These are phyloP conservation scores for Drosophila antonietae DNA, from an alignment of 2,888 invertebrate species.

Conservation along the genomic window DNA sequence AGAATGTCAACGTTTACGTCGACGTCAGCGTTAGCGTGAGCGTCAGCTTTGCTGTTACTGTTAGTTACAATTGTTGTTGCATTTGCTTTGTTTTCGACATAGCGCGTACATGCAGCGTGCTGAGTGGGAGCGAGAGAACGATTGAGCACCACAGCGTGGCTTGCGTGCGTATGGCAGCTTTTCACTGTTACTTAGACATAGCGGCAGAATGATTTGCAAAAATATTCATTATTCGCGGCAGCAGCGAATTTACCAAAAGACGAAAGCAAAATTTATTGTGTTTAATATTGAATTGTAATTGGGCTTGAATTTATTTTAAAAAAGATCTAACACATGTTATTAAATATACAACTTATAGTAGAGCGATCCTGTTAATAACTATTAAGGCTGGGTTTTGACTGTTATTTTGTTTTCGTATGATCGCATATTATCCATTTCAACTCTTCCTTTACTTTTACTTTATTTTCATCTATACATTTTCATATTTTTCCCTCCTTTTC, in stretches of 20 bases:
- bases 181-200: slow-evolving; percentile 57
- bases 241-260: slow-evolving; percentile 21
- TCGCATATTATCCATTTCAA: neutral
- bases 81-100: slow-evolving; percentile 50
- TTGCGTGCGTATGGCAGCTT: slow-evolving; percentile 64
- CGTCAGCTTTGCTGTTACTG: slow-evolving; percentile 15
- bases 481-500: neutral
- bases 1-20: slow-evolving; percentile 30
- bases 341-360: neutral
- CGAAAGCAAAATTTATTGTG: neutral
- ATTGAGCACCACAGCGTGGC: slow-evolving; percentile 3
- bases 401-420: neutral
- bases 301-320: neutral
- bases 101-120: slow-evolving; percentile 15
- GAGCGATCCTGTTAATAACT: neutral
- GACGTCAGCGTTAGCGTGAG: slow-evolving; percentile 7
- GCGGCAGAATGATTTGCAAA: slow-evolving; percentile 56
- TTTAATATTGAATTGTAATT: neutral
- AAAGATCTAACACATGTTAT: neutral
- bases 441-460: neutral
- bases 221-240: slow-evolving; percentile 21
- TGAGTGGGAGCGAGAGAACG: neutral
- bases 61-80: slow-evolving; percentile 27
- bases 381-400: neutral
- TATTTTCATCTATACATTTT: neutral